Percentiles rank a stretch among this genome's conserved stretches.
phyloP scores from a whole-genome alignment of 2,888 invertebrate genomes.

The Agonum fuliginosum region DNA sequence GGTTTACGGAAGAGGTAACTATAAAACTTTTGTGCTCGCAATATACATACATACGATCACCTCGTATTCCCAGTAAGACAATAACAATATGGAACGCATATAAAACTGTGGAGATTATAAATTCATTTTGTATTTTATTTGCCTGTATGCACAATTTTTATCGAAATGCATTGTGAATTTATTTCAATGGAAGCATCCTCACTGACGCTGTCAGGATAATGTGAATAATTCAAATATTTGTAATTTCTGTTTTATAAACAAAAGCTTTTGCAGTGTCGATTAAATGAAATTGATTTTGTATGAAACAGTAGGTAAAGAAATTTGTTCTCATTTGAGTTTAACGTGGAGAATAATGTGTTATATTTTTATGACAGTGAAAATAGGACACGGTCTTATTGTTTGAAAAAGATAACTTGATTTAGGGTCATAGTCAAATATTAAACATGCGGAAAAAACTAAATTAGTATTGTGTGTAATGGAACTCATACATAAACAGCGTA shows the following conservation, averaged over 20 bases:
- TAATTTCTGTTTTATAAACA: slow-evolving; percentile 15
- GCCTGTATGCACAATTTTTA: no score
- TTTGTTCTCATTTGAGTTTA: not conserved
- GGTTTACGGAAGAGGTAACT: no score
- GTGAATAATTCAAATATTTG: slow-evolving; percentile 10
- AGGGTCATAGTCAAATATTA: not conserved
- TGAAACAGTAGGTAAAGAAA: not conserved
- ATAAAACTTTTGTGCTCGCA: no score
- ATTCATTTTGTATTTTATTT: no score
- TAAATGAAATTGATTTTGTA: slow-evolving; percentile 11
- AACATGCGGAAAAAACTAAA: slow-evolving; percentile 1
- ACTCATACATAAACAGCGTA: slow-evolving; percentile 23
- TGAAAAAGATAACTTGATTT: slow-evolving; percentile 26
- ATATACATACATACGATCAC: no score
- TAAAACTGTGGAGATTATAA: no score
- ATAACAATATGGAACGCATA: no score
- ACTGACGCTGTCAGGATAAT: not conserved
- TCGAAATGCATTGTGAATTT: not conserved
- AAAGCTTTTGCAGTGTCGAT: not conserved
- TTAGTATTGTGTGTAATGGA: slow-evolving; percentile 14
- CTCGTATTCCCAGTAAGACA: no score
- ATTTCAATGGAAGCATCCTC: not conserved
- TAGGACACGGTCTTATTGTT: not conserved
- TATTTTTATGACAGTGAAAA: not conserved
- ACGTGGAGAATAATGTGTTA: not conserved